A percentile compares a stretch with the other conserved stretches of the same genome.
Conservation (phyloP, 2,113 vertebrate species). For the Cricetomys ansorgei region DNA sequence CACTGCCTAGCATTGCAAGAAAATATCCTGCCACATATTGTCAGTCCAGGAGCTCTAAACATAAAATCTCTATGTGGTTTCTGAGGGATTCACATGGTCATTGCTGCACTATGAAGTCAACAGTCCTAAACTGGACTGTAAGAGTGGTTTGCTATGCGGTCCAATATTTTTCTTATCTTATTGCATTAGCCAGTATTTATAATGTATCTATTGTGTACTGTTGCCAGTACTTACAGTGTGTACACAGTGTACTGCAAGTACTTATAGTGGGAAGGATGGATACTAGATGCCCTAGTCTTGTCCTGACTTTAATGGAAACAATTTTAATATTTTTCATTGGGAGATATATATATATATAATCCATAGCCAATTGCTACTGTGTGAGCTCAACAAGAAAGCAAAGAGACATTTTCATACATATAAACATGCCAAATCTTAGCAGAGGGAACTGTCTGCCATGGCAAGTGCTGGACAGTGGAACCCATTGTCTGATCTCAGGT, state of each 20-base stretch:
- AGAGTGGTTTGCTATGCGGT: not conserved
- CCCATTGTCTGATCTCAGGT: too few relatives aligned
- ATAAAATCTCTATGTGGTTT: not conserved
- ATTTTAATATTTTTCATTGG: conserved; percentile 42
- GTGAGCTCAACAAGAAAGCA: too few relatives aligned
- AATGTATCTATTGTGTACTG: too few relatives aligned
- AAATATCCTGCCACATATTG: not conserved
- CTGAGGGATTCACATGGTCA: not conserved
- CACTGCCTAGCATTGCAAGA: not conserved
- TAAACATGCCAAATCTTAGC: too few relatives aligned
- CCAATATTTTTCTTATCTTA: conserved; percentile 54
- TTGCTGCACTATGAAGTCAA: not conserved
- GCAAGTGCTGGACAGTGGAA: too few relatives aligned
- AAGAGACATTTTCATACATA: too few relatives aligned
- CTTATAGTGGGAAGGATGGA: not conserved
- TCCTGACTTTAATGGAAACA: conserved; percentile 7
- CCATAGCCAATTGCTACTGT: too few relatives aligned
- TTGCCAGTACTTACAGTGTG: not conserved
- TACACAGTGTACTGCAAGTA: not conserved
- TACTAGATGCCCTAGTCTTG: not conserved
- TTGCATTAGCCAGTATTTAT: not conserved
- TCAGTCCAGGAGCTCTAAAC: not conserved
- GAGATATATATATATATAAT: not conserved
- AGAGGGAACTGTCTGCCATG: too few relatives aligned
- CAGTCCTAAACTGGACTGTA: not conserved